phyloP scores from a whole-genome alignment of 2,113 vertebrate genomes.

The Bolborhynchus lineola region DNA sequence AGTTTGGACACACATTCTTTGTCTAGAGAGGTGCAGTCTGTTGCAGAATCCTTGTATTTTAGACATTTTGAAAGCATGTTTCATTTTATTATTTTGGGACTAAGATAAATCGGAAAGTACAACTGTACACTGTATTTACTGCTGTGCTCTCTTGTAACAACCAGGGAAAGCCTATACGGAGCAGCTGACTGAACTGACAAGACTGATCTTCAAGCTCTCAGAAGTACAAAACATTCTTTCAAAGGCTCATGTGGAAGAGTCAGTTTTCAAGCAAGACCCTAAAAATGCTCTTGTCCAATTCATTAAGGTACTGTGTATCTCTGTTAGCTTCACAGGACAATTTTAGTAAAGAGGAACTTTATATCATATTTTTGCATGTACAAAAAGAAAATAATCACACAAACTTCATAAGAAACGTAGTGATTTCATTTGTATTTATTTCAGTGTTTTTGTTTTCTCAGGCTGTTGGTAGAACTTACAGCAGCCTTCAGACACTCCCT shows the following conservation, averaged over 20 bases:
- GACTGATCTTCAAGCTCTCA: slow-evolving; percentile 86
- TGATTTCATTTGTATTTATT: neutral
- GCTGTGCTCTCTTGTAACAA: slow-evolving; percentile 21
- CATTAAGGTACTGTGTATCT: slow-evolving; percentile 83
- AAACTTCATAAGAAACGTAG: neutral
- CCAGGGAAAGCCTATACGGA: slow-evolving; percentile 81
- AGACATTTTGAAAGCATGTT: neutral
- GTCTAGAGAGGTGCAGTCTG: neutral
- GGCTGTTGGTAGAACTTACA: slow-evolving; percentile 85
- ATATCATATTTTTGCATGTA: neutral
- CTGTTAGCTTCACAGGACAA: neutral
- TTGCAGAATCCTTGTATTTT: neutral
- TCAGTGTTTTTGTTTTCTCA: slow-evolving; percentile 63
- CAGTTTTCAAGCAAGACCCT: slow-evolving; percentile 75
- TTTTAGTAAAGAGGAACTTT: neutral
- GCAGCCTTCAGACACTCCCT: slow-evolving; percentile 79
- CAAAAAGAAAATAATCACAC: neutral
- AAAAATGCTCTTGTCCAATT: slow-evolving; percentile 82
- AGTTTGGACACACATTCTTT: neutral
- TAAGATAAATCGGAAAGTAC: neutral
- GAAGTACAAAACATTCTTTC: slow-evolving; percentile 86
- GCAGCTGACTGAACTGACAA: slow-evolving; percentile 89
- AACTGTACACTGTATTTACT: neutral
- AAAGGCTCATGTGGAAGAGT: slow-evolving; percentile 73
- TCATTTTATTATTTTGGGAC: neutral